Evolutionary conservation across 2,888 invertebrate genomes (phyloP).

Genomic region (Oligia strigilis): DNA sequence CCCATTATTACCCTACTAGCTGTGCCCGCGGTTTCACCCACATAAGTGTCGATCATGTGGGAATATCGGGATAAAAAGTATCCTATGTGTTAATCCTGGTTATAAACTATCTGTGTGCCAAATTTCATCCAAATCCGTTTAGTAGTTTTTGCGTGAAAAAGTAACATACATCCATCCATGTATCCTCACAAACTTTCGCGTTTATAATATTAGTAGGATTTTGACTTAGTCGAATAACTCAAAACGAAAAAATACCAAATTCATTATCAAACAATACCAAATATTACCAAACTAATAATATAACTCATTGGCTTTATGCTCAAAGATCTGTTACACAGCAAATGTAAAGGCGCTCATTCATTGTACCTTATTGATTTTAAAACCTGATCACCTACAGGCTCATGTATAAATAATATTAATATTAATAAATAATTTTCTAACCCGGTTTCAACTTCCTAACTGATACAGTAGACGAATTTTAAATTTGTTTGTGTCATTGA

Average conservation of each 20-base stretch:
- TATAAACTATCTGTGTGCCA: too few species aligned
- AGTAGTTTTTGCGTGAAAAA: too few species aligned
- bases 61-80: too few species aligned
- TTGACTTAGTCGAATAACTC: neutral
- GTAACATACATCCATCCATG: too few species aligned
- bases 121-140: too few species aligned
- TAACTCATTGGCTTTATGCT: slow-evolving; percentile 3
- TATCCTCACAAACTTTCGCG: too few species aligned
- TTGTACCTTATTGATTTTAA: slow-evolving; percentile 41
- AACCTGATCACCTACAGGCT: slow-evolving; percentile 60
- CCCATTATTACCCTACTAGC: too few species aligned
- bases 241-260: neutral
- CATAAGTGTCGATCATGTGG: too few species aligned
- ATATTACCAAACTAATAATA: slow-evolving; percentile 9
- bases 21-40: too few species aligned
- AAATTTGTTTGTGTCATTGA: slow-evolving; percentile 29
- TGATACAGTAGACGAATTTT: slow-evolving; percentile 22
- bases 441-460: slow-evolving; percentile 44
- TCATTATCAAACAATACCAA: neutral
- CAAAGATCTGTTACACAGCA: slow-evolving; percentile 14
- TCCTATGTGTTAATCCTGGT: too few species aligned
- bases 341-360: slow-evolving; percentile 9
- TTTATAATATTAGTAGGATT: neutral
- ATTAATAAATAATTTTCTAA: slow-evolving; percentile 48
- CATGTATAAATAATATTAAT: slow-evolving; percentile 27